phyloP scores from a whole-genome alignment of 2,888 invertebrate species.

The Caenorhabditis virilis region DNA sequence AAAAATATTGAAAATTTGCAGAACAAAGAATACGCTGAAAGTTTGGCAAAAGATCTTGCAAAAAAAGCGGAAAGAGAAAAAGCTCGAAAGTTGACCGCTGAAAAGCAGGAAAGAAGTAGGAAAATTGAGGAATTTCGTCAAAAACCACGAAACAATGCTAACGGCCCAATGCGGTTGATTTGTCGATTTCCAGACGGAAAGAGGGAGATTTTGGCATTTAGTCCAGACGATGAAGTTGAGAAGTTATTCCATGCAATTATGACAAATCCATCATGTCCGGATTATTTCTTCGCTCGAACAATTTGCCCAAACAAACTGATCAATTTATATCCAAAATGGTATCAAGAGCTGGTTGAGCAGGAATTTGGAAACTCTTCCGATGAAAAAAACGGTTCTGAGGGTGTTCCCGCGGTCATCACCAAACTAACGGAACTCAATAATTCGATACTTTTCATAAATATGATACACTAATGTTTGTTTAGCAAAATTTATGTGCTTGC shows the following conservation, averaged over 20 bases:
- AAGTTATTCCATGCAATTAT: conserved; percentile 92
- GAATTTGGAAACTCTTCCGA: not conserved
- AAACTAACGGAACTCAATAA: conserved; percentile 10
- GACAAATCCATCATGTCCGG: conserved; percentile 89
- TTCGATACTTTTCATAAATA: conserved; percentile 33
- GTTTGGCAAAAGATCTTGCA: conserved; percentile 44
- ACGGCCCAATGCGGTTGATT: conserved; percentile 79
- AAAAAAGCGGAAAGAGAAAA: conserved; percentile 31
- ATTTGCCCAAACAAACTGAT: conserved; percentile 49
- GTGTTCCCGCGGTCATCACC: not conserved
- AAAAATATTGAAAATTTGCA: conserved; percentile 11
- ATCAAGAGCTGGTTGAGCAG: not conserved
- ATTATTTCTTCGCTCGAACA: conserved; percentile 72
- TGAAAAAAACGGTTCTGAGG: not conserved
- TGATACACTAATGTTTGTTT: conserved; percentile 32
- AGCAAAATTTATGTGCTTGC: conserved; percentile 13
- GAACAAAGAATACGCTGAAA: conserved; percentile 47
- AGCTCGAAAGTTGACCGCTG: conserved; percentile 5
- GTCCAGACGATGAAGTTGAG: conserved; percentile 81
- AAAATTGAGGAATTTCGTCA: conserved; percentile 21
- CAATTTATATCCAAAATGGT: conserved; percentile 54
- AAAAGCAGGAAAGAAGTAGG: conserved; percentile 13
- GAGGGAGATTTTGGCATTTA: conserved; percentile 85
- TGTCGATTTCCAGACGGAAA: conserved; percentile 89
- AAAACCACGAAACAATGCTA: conserved; percentile 4